Evolutionary conservation across 2,888 invertebrate genomes (phyloP).

Genomic region (Agrotis ipsilon): DNA sequence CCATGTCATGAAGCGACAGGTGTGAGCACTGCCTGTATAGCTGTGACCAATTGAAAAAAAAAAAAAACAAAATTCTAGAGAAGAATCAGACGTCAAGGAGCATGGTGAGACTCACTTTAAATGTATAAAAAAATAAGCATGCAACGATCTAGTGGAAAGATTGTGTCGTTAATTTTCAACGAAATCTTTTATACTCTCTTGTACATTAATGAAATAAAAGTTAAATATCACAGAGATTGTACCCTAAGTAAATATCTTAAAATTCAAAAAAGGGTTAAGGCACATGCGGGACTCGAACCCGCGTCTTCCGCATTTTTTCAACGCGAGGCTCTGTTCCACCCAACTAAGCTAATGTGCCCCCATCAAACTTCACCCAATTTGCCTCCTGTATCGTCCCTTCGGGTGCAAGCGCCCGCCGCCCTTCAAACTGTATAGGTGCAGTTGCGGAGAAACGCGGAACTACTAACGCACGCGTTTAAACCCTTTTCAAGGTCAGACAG

Average conservation of each 20-base stretch:
- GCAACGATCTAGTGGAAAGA: too few species aligned
- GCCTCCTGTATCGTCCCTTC: not conserved
- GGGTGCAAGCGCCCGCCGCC: not conserved
- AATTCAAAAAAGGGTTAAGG: not conserved
- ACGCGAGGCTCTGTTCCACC: not conserved
- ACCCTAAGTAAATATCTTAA: not conserved
- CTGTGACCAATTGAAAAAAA: not conserved
- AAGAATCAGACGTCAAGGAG: not conserved
- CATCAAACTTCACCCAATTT: not conserved
- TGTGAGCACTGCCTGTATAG: not conserved
- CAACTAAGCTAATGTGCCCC: not conserved
- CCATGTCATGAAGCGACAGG: not conserved
- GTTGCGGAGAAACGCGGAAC: not conserved
- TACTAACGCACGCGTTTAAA: not conserved
- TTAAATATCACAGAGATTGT: not conserved
- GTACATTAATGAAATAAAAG: too few species aligned
- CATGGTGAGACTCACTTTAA: not conserved
- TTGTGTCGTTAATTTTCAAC: too few species aligned
- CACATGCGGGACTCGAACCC: conserved; percentile 3
- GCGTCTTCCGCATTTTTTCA: not conserved
- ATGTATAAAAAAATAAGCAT: too few species aligned
- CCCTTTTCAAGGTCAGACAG: not conserved
- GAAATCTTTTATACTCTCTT: too few species aligned
- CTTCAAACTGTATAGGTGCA: not conserved
- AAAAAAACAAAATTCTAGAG: not conserved